phyloP scores from a whole-genome alignment of 2,888 invertebrate genomes.

The Oscheius onirici region DNA sequence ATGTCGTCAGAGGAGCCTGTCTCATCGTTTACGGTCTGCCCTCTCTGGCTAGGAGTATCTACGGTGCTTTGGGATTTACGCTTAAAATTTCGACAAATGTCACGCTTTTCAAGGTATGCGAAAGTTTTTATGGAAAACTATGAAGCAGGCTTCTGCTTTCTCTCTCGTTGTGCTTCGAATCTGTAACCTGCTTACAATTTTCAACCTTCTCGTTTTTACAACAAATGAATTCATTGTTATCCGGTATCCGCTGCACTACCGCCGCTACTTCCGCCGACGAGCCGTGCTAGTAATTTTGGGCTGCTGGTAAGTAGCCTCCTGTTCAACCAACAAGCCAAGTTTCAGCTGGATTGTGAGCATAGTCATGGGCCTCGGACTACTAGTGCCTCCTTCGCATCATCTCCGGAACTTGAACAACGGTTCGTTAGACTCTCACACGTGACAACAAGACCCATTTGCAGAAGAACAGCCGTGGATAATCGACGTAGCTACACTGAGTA shows the following conservation, averaged over 20 bases:
- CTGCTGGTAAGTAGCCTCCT: slow-evolving; percentile 47
- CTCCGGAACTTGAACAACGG: not conserved
- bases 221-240: slow-evolving; percentile 70
- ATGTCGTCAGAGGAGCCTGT: slow-evolving; percentile 66
- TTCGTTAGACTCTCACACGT: slow-evolving; percentile 9
- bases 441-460: slow-evolving; percentile 4
- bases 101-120: slow-evolving; percentile 40
- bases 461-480: slow-evolving; percentile 37
- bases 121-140: too few relatives aligned
- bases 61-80: slow-evolving; percentile 32
- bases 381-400: slow-evolving; percentile 41
- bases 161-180: slow-evolving; percentile 65
- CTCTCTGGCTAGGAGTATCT: slow-evolving; percentile 43
- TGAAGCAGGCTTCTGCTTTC: slow-evolving; percentile 60
- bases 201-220: slow-evolving; percentile 71
- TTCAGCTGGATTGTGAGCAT: slow-evolving; percentile 67
- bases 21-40: slow-evolving; percentile 60
- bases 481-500: slow-evolving; percentile 48
- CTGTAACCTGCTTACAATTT: slow-evolving; percentile 70
- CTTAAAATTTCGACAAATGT: slow-evolving; percentile 40
- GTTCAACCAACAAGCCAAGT: not conserved
- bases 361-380: slow-evolving; percentile 61
- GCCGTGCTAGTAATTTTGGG: slow-evolving; percentile 61
- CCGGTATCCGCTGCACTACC: slow-evolving; percentile 70
- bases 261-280: slow-evolving; percentile 66